Base-by-base conservation (phyloP, 2,113 vertebrate genomes). In the Bujurquina vittata region DNA sequence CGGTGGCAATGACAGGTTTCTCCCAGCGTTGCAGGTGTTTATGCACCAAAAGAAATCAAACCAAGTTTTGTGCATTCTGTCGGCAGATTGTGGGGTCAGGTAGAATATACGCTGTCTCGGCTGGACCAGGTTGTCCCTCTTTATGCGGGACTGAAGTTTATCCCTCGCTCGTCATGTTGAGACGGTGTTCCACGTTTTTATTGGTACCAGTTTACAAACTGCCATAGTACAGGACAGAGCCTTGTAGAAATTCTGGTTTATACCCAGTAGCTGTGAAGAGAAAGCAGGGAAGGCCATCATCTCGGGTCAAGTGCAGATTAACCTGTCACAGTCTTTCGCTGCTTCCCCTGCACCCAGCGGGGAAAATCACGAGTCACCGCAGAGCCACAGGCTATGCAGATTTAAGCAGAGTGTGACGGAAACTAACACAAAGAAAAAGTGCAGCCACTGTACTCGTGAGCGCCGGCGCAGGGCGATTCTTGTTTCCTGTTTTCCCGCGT, bases 231-330 rank as follows among this genome's bases (percentile, higher is more conserved):
- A 72, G 46, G 18, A 54, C 67, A 72, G 46, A 54, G 26, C 1
- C 0, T 0, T 72, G 9, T 72, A 14, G 46, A 33, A 52, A 54
- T 46, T 14, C 67, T 54, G 67, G 67, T 46, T 54, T 54, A 10
- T 14, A 54, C 31, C 46, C 46, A 72, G 67, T 2, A 7, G 23
- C 9, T 49, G 40, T 49, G 63, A 69, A 49, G 63, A 29, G 63
- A 69, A 72, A 72, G 67, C 67, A 54, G 26, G 29, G 18, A 72
- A 72, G 67, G 67, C 67, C 67, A 54, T 72, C 67, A 72, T 72
- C 67, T 54, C 12, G 67, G 46, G 67, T 72, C 67, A 72, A 72
- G 67, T 72, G 67, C 67, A 54, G 67, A 72, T 72, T 54, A 72
- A 72, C 46, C 67, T 72, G 67, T 72, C 67, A 54, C 67, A 54